Conservation (phyloP, 35 echinoderm and acorn worm genomes). For the Chiridota heheva region DNA sequence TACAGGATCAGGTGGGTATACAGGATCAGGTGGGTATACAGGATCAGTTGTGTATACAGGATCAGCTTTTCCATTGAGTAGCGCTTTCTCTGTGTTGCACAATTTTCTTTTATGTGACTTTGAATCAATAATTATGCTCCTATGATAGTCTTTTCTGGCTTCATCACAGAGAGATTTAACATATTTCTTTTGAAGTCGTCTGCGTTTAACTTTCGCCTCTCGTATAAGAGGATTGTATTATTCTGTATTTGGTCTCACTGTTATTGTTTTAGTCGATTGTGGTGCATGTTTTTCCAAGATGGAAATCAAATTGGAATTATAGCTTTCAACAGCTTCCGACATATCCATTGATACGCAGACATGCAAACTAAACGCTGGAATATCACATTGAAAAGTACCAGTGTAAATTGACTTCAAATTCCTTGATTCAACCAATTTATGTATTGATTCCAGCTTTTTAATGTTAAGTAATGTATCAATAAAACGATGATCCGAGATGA, state of each 20-base stretch:
- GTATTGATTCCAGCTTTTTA: neutral
- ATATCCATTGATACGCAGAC: neutral
- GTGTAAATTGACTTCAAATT: neutral
- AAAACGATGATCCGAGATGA: neutral
- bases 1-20: conserved; percentile 5
- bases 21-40: too few species aligned
- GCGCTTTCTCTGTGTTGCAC: neutral
- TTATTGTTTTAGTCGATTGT: conserved; percentile 5
- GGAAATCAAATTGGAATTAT: neutral
- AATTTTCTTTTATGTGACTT: conserved; percentile 4
- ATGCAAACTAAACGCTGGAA: neutral
- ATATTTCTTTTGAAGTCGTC: conserved; percentile 31
- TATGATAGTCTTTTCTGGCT: conserved; percentile 14
- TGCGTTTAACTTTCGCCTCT: neutral
- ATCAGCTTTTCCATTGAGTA: conserved; percentile 21
- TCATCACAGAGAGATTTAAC: conserved; percentile 7
- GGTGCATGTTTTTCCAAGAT: conserved; percentile 13
- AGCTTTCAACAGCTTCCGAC: neutral
- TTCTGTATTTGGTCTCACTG: neutral
- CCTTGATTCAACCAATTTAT: neutral
- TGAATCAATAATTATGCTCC: conserved; percentile 15
- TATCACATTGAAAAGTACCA: neutral
- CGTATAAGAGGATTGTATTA: conserved; percentile 1
- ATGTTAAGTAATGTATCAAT: neutral
- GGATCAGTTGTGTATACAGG: neutral